phyloP scores from a whole-genome alignment of 23 tunicate genomes.

The Trididemnum clinides region DNA sequence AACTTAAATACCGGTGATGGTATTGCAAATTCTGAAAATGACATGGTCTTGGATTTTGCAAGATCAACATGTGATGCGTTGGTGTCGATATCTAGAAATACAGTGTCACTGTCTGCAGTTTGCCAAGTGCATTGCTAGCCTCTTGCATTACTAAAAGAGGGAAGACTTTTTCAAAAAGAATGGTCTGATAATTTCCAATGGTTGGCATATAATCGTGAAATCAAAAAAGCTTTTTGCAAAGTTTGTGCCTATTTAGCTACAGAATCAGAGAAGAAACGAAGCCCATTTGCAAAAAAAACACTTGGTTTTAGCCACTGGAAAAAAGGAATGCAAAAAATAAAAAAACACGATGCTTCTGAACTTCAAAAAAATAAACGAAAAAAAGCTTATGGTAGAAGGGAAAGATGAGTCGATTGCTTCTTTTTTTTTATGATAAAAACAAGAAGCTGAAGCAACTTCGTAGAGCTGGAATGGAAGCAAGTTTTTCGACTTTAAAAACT shows the following conservation, averaged over 20 bases:
- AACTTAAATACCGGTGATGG: not conserved
- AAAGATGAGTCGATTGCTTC: constrained; percentile 21
- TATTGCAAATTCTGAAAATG: not conserved
- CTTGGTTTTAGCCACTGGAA: not conserved
- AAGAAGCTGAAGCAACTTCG: constrained; percentile 26
- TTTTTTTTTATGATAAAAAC: constrained; percentile 9
- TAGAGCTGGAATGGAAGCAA: constrained; percentile 34
- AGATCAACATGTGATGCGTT: constrained; percentile 5
- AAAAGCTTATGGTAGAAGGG: constrained; percentile 9
- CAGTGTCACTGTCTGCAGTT: too few relatives aligned
- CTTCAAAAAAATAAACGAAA: constrained; percentile 3
- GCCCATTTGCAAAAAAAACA: constrained; percentile 7
- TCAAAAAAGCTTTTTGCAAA: constrained; percentile 10
- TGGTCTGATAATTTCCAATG: constrained; percentile 8
- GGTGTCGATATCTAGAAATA: not conserved
- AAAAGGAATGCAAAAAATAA: not conserved
- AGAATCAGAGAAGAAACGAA: not conserved
- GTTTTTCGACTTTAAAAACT: constrained; percentile 10
- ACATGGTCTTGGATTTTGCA: constrained; percentile 22
- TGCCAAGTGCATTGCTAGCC: too few relatives aligned
- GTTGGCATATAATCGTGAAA: constrained; percentile 13
- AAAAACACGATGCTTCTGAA: constrained; percentile 13
- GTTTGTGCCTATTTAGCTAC: not conserved
- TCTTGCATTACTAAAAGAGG: too few relatives aligned
- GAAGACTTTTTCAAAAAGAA: constrained; percentile 4